A percentile compares a stretch with the other conserved stretches of the same genome.
These are phyloP conservation scores for Odobenus rosmarus DNA, from an alignment of 2,113 vertebrate species.

Conservation along the genomic window DNA sequence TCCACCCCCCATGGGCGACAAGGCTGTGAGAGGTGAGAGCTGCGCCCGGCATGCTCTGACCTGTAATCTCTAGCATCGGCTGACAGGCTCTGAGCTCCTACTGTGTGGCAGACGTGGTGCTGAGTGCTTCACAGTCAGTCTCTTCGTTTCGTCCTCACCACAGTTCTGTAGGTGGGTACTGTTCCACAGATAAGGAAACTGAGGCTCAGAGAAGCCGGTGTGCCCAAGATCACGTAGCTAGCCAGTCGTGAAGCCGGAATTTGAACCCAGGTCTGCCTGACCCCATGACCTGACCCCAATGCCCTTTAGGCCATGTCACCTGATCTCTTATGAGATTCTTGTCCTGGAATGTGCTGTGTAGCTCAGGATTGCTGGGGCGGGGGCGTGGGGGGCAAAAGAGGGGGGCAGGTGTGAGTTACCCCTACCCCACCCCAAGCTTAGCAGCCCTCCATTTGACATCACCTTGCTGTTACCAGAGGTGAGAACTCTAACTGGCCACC, in stretches of 20 bases:
- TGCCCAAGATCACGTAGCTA: not conserved
- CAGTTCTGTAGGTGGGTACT: not conserved
- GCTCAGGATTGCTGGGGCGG: not conserved
- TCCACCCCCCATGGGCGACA: not conserved
- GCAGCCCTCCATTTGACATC: not conserved
- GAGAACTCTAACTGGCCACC: not conserved
- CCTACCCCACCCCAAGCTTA: not conserved
- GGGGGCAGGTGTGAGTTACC: not conserved
- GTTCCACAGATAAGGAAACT: not conserved
- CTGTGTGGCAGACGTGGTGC: not conserved
- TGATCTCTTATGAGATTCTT: not conserved
- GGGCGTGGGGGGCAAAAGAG: not conserved
- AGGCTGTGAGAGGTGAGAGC: not conserved
- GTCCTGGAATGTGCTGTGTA: not conserved
- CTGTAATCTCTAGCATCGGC: not conserved
- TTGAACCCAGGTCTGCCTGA: not conserved
- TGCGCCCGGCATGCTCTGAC: not conserved
- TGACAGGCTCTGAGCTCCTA: not conserved
- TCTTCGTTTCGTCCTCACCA: not conserved
- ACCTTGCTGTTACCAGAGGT: not conserved
- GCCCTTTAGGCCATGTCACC: not conserved
- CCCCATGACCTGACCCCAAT: not conserved
- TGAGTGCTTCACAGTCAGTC: not conserved
- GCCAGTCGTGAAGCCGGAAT: not conserved
- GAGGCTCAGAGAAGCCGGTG: not conserved